Conservation (phyloP, 2,113 vertebrate species). For the Epinephelus moara region DNA sequence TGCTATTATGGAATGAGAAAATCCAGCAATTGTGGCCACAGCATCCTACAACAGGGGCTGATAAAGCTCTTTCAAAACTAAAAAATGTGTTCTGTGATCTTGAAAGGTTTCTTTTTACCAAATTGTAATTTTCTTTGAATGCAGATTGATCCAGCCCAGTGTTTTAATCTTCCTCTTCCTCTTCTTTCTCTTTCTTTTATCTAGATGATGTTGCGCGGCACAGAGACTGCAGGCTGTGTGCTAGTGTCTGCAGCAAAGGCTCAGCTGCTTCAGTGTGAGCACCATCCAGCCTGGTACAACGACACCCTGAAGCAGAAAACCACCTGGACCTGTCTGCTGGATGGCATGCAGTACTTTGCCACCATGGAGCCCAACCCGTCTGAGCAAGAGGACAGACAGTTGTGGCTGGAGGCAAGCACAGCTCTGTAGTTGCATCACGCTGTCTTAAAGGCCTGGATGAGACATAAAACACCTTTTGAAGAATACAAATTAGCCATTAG, state of each 20-base stretch:
- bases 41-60: neutral
- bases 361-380: slow-evolving; percentile 94
- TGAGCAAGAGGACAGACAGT: slow-evolving; percentile 92
- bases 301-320: slow-evolving; percentile 98
- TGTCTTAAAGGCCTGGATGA: neutral
- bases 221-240: slow-evolving; percentile 96
- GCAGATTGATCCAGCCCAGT: neutral
- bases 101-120: neutral
- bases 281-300: slow-evolving; percentile 96
- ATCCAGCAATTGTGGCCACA: neutral
- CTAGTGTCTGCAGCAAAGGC: slow-evolving; percentile 96
- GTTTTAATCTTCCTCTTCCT: too few relatives aligned
- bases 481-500: neutral
- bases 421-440: neutral
- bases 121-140: neutral
- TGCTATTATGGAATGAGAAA: neutral
- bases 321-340: slow-evolving; percentile 96
- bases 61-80: neutral
- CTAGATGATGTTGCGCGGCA: slow-evolving; percentile 98
- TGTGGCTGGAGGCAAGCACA: slow-evolving; percentile 92
- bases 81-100: neutral
- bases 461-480: neutral
- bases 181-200: too few relatives aligned
- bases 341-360: slow-evolving; percentile 99
- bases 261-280: slow-evolving; percentile 96